These are phyloP conservation scores for Prinia subflava DNA, from an alignment of 2,113 vertebrate genomes.

Conservation along the genomic window DNA sequence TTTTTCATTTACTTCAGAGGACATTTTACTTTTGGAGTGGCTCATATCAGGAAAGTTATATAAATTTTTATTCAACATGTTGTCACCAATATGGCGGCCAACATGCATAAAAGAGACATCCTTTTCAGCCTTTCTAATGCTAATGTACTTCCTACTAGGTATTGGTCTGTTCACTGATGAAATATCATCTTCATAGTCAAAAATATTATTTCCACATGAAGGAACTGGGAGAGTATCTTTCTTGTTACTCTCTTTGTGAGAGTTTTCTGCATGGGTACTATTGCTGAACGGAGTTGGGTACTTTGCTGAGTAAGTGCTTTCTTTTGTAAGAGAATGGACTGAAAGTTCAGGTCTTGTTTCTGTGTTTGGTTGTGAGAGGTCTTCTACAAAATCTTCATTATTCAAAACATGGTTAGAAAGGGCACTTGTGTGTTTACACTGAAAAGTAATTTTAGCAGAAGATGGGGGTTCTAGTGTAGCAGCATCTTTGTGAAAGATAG, in stretches of 20 bases:
- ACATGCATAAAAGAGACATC: conserved; percentile 75
- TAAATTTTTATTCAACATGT: conserved; percentile 77
- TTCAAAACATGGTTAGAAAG: conserved; percentile 83
- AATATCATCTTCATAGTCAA: conserved; percentile 83
- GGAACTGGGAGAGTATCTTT: conserved; percentile 78
- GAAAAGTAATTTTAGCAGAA: conserved; percentile 87
- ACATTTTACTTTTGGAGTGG: conserved; percentile 80
- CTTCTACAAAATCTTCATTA: conserved; percentile 84
- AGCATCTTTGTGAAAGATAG: conserved; percentile 87
- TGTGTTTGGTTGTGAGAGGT: conserved; percentile 81
- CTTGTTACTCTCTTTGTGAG: conserved; percentile 79
- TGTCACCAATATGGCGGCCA: conserved; percentile 72
- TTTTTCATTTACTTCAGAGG: conserved; percentile 81
- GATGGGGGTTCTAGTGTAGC: conserved; percentile 86
- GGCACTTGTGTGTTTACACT: conserved; percentile 90
- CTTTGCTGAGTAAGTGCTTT: conserved; percentile 88
- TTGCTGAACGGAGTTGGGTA: conserved; percentile 83
- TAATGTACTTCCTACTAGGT: conserved; percentile 85
- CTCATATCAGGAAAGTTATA: conserved; percentile 84
- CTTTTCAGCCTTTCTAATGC: conserved; percentile 87
- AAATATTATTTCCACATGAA: conserved; percentile 82
- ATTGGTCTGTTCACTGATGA: conserved; percentile 82
- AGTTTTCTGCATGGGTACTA: conserved; percentile 78
- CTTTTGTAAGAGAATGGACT: conserved; percentile 84
- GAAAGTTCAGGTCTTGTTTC: conserved; percentile 83